Conservation (phyloP, 1,140 invertebrate genomes). For the Aleiodes sp. region DNA sequence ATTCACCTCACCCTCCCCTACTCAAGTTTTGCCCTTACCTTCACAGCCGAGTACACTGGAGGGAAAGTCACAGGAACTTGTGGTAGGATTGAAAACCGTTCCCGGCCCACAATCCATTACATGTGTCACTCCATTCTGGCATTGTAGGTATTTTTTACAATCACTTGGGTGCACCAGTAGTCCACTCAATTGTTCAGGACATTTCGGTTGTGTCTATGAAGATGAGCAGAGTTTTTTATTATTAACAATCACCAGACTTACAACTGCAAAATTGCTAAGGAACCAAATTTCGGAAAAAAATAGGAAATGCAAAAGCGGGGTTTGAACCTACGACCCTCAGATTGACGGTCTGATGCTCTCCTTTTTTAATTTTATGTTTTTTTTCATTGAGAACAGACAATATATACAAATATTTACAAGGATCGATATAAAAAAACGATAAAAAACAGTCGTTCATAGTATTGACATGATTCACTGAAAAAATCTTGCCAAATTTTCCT, state of each 20-base stretch:
- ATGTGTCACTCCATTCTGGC: conserved; percentile 68
- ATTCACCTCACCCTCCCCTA: not conserved
- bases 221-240: too few species aligned
- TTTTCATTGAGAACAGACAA: too few species aligned
- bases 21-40: conserved; percentile 35
- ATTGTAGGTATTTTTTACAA: conserved; percentile 75
- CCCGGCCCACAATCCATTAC: conserved; percentile 72
- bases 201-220: conserved; percentile 37
- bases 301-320: too few species aligned
- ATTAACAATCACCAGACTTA: not conserved
- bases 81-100: conserved; percentile 71
- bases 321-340: too few species aligned
- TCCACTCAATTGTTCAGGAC: conserved; percentile 62
- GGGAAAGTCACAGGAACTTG: conserved; percentile 71
- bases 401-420: too few species aligned
- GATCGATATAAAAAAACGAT: too few species aligned
- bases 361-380: too few species aligned
- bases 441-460: too few species aligned
- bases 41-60: conserved; percentile 65
- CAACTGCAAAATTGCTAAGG: not conserved
- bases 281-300: not conserved
- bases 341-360: too few species aligned
- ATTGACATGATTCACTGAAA: too few species aligned
- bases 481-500: too few species aligned
- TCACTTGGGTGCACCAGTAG: conserved; percentile 69